Evolutionary conservation across 2,113 vertebrate species (phyloP).

Genomic region (Siphamia tubifer): DNA sequence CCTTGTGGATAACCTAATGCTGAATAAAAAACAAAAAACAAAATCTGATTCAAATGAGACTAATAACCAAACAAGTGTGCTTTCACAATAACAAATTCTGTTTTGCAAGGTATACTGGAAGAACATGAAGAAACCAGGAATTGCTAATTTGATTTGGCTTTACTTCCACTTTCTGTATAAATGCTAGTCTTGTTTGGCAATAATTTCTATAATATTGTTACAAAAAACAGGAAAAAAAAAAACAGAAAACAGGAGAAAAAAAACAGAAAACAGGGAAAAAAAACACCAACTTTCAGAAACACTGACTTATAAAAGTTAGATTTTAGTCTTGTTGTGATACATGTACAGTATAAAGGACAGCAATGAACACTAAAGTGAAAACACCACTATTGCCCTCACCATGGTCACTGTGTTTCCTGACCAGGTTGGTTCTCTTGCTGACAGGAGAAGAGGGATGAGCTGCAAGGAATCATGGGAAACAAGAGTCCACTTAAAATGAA

Average conservation of each 20-base stretch:
- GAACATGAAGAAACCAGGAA: background rate
- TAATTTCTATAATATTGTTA: too few relatives aligned
- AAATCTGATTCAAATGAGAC: background rate
- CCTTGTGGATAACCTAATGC: background rate
- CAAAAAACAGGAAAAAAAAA: too few relatives aligned
- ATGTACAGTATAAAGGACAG: background rate
- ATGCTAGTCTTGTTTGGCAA: too few relatives aligned
- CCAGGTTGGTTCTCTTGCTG: constrained; percentile 68
- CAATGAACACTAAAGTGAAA: constrained; percentile 1
- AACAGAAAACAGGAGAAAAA: too few relatives aligned
- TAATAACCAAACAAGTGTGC: background rate
- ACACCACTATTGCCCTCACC: constrained; percentile 59
- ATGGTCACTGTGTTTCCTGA: constrained; percentile 59
- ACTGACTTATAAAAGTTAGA: background rate
- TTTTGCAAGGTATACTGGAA: background rate
- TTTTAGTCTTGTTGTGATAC: background rate
- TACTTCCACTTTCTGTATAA: too few relatives aligned
- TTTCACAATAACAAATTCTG: background rate
- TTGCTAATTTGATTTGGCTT: background rate
- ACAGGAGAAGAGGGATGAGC: constrained; percentile 33
- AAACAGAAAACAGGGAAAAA: background rate
- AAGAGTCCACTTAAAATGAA: constrained; percentile 42
- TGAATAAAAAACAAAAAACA: too few relatives aligned
- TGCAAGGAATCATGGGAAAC: constrained; percentile 50
- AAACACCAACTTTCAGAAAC: background rate